Evolutionary conservation across 2,888 invertebrate species (phyloP), one percentile per base, ranked within the genome.

Genomic region (Cheilosia grossa): DNA sequence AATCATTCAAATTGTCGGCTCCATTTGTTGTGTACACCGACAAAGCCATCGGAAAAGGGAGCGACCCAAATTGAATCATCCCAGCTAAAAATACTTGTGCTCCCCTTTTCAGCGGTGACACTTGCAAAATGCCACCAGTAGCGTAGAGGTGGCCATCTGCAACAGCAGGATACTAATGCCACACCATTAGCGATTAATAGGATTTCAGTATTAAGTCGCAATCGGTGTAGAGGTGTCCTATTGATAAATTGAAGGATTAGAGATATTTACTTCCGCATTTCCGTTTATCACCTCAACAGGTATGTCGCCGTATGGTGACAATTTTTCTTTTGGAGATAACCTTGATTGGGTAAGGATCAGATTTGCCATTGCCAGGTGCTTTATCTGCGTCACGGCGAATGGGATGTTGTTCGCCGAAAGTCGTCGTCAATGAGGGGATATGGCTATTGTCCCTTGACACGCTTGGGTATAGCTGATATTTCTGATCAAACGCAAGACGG

Each of bases 211-310:
- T 72, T 67, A 59, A n/a, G 15, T 53, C 58, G 7, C 54, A 47
- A 19, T 64, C 19, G 51, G 42, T 58, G 79, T 74, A 17, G 61
- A 69, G 42, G 40, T 54, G 70, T 77, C 72, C 81, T 85, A 72
- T 59, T 81, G 75, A 85, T 85, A 77, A 85, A 85, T 77, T 63
- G 81, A 53, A 56, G 70, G 63, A 80, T 75, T 85, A 81, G 37
- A 72, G 47, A 4, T 77, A 51, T 72, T 81, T 77, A 51, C 72
- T 81, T 85, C 85, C 85, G 81, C 54, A 85, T 70, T 85, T 81
- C 66, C 70, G 80, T 75, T 70, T 49, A 81, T 44, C 69, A 40
- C 17, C 7, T 27, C 54, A 74, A 74, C 83, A 83, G 83, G 83
- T 83, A 74, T 73, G 56, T 33, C 51, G 69, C 69, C 69, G 54